phyloP scores from a whole-genome alignment of 2,888 invertebrate genomes.

The Hyposoter didymator region DNA sequence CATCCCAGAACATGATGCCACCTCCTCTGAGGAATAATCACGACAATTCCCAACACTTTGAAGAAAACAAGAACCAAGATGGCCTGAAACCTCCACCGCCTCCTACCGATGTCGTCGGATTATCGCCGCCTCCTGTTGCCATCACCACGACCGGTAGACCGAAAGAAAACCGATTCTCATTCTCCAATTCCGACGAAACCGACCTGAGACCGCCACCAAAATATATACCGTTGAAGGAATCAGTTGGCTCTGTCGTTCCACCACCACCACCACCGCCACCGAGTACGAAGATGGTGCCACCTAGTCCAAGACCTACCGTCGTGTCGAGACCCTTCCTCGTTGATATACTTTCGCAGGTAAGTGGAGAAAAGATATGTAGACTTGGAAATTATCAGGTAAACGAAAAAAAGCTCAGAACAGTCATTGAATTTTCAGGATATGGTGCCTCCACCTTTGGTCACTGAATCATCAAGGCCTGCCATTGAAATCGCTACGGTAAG shows the following conservation, averaged over 20 bases:
- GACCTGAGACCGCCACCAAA: conserved; percentile 78
- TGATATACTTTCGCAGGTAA: conserved; percentile 81
- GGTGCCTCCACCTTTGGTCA: conserved; percentile 79
- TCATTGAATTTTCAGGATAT: conserved; percentile 76
- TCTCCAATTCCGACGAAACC: conserved; percentile 72
- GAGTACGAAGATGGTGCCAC: conserved; percentile 78
- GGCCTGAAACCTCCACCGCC: conserved; percentile 79
- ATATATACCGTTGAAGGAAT: conserved; percentile 80
- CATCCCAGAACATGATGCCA: conserved; percentile 80
- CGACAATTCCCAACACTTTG: conserved; percentile 66
- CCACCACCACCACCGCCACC: conserved; percentile 73
- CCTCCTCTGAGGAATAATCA: conserved; percentile 74
- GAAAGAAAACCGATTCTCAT: conserved; percentile 72
- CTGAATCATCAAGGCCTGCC: conserved; percentile 74
- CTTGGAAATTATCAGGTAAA: neutral
- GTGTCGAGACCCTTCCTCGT: conserved; percentile 79
- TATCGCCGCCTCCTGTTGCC: conserved; percentile 81
- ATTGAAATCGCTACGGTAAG: conserved; percentile 78
- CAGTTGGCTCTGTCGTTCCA: conserved; percentile 67
- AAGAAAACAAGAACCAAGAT: conserved; percentile 73
- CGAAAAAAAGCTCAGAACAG: neutral
- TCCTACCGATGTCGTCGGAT: conserved; percentile 79
- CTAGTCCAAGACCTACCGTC: conserved; percentile 77
- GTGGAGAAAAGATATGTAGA: neutral
- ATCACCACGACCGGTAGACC: conserved; percentile 78